phyloP scores from a whole-genome alignment of 1,140 invertebrate species.

The Drosophila kanapiae region DNA sequence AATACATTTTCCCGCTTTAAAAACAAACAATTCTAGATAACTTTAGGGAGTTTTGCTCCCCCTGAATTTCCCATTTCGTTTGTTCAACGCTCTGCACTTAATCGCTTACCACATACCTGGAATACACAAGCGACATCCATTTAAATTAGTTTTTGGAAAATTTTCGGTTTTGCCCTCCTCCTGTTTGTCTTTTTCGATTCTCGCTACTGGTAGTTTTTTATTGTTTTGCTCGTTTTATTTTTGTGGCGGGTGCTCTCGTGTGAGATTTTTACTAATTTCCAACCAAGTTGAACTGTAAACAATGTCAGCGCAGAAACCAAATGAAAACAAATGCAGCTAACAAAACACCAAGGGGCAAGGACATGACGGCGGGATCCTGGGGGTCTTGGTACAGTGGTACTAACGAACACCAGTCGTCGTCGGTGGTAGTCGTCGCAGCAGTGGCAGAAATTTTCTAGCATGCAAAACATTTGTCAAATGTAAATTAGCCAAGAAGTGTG shows the following conservation, averaged over 20 bases:
- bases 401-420: constrained; percentile 70
- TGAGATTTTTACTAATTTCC: constrained; percentile 79
- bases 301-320: constrained; percentile 74
- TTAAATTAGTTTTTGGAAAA: constrained; percentile 36
- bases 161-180: constrained; percentile 4
- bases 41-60: neutral
- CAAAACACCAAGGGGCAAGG: constrained; percentile 54
- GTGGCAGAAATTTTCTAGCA: constrained; percentile 69
- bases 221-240: constrained; percentile 22
- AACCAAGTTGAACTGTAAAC: constrained; percentile 80
- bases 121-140: constrained; percentile 21
- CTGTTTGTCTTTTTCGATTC: constrained; percentile 31
- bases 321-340: constrained; percentile 80
- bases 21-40: no score
- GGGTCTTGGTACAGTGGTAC: constrained; percentile 17
- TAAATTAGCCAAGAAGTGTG: constrained; percentile 72
- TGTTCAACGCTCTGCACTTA: constrained; percentile 2
- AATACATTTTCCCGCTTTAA: no score
- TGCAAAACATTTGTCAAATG: constrained; percentile 82
- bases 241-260: constrained; percentile 54
- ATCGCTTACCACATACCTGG: constrained; percentile 7
- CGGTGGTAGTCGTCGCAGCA: constrained; percentile 47
- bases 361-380: constrained; percentile 13
- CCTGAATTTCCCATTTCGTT: neutral
- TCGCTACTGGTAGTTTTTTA: constrained; percentile 26